A percentile compares a stretch with the other conserved stretches of the same genome.
These are phyloP conservation scores for Apodemus speciosus DNA, from an alignment of 2,113 vertebrate species.

Conservation along the genomic window DNA sequence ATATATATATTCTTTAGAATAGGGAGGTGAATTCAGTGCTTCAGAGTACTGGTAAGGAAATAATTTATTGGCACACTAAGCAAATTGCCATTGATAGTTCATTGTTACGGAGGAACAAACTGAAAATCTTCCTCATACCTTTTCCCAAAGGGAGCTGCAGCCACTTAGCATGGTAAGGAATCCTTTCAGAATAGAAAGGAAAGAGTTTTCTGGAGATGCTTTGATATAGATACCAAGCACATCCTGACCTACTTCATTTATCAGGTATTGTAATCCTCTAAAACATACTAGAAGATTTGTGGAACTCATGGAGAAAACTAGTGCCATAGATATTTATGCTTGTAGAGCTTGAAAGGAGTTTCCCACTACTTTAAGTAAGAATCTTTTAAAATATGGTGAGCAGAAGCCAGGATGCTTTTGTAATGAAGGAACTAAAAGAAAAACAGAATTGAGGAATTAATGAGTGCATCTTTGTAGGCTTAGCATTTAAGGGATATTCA, in stretches of 20 bases:
- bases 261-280: neutral
- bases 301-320: neutral
- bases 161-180: neutral
- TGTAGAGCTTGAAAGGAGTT: neutral
- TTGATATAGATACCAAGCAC: neutral
- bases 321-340: neutral
- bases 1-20: neutral
- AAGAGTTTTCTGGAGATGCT: neutral
- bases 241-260: neutral
- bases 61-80: neutral
- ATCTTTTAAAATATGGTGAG: neutral
- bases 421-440: neutral
- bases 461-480: neutral
- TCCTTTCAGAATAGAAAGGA: neutral
- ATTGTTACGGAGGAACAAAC: neutral
- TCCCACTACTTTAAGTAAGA: neutral
- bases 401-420: neutral
- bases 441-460: neutral
- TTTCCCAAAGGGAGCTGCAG: neutral
- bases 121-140: neutral
- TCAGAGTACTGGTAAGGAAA: neutral
- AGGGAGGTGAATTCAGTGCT: slow-evolving; percentile 36
- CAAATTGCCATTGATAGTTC: neutral
- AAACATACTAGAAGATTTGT: neutral
- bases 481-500: neutral